These are phyloP conservation scores for Halesus radiatus DNA, from an alignment of 1,140 invertebrate genomes.

Conservation along the genomic window DNA sequence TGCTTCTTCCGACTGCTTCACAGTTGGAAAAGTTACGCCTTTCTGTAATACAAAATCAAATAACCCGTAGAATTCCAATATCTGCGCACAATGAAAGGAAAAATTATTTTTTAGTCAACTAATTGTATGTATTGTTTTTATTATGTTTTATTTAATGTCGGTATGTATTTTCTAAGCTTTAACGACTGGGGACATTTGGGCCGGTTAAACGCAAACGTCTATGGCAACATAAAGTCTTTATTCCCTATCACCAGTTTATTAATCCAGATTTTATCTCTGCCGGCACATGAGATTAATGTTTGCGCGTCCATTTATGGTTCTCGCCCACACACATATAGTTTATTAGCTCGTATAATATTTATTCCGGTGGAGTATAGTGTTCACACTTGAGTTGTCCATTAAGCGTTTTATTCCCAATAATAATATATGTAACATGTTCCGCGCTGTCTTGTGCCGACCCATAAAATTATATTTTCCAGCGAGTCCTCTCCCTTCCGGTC, in stretches of 20 bases:
- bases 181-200: too few relatives aligned
- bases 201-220: too few relatives aligned
- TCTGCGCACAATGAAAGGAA: too few relatives aligned
- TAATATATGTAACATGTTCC: constrained; percentile 45
- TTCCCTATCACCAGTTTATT: constrained; percentile 6
- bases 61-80: too few relatives aligned
- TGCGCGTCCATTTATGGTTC: constrained; percentile 12
- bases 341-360: constrained; percentile 39
- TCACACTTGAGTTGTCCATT: constrained; percentile 41
- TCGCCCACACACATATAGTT: constrained; percentile 6
- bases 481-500: constrained; percentile 32
- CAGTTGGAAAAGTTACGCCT: constrained; percentile 8
- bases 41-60: constrained; percentile 5
- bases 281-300: not conserved
- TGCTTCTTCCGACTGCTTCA: constrained; percentile 29
- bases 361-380: constrained; percentile 9
- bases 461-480: constrained; percentile 37
- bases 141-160: too few relatives aligned
- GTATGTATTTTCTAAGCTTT: too few relatives aligned
- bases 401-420: constrained; percentile 53
- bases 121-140: too few relatives aligned
- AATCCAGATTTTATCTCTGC: constrained; percentile 30
- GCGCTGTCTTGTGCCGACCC: not conserved
- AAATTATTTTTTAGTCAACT: too few relatives aligned
- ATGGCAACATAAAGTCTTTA: constrained; percentile 2